Evolutionary conservation across 1,140 invertebrate genomes (phyloP).

Genomic region (Zaprionus ornatus): DNA sequence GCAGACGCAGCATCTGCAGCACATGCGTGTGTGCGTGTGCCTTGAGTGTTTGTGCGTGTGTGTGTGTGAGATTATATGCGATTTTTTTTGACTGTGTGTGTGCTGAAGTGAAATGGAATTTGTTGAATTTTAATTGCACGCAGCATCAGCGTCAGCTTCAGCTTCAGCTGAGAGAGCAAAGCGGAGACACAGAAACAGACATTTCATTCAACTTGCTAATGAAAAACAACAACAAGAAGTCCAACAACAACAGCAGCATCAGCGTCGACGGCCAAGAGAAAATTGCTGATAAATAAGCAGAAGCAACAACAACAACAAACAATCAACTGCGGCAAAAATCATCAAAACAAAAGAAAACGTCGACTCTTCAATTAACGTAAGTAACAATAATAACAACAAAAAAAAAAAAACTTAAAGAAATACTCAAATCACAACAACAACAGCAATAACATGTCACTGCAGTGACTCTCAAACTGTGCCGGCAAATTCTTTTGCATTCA

Average conservation of each 20-base stretch:
- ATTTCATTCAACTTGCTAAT: slow-evolving; percentile 64
- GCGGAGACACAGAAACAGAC: slow-evolving; percentile 30
- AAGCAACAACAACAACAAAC: slow-evolving; percentile 30
- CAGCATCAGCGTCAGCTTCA: slow-evolving; percentile 57
- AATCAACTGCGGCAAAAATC: slow-evolving; percentile 25
- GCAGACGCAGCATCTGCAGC: slow-evolving; percentile 26
- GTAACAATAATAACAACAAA: slow-evolving; percentile 21
- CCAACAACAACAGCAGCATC: slow-evolving; percentile 24
- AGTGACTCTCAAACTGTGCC: slow-evolving; percentile 20
- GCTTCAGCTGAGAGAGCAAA: slow-evolving; percentile 46
- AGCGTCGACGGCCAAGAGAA: slow-evolving; percentile 44
- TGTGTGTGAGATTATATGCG: slow-evolving; percentile 14
- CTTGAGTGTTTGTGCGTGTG: slow-evolving; percentile 9
- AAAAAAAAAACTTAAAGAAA: slow-evolving; percentile 19
- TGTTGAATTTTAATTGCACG: slow-evolving; percentile 77
- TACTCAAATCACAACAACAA: slow-evolving; percentile 9
- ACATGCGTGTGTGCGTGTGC: slow-evolving; percentile 15
- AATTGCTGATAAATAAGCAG: slow-evolving; percentile 59
- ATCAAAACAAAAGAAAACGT: slow-evolving; percentile 54
- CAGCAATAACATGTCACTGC: not conserved
- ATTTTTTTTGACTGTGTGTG: slow-evolving; percentile 28
- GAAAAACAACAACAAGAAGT: slow-evolving; percentile 38
- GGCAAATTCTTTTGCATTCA: not conserved
- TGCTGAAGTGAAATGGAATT: slow-evolving; percentile 74
- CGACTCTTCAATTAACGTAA: slow-evolving; percentile 58